A percentile compares a stretch with the other conserved stretches of the same genome.
phyloP scores from a whole-genome alignment of 2,888 invertebrate species.

The Brachylomia viminalis region DNA sequence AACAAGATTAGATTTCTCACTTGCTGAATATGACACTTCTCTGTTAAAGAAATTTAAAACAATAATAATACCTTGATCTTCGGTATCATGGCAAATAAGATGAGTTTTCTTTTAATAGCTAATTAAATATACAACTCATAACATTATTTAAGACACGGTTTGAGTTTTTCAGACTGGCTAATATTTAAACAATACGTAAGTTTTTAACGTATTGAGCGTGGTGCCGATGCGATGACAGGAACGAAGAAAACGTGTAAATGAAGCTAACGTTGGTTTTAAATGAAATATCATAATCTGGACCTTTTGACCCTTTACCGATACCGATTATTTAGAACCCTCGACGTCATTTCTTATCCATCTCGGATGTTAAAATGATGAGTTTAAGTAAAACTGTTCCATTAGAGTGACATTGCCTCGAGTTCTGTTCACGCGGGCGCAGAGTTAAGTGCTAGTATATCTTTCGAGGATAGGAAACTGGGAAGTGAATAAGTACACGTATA shows the following conservation, averaged over 20 bases:
- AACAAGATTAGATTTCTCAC: too few relatives aligned
- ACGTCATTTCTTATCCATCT: conserved; percentile 18
- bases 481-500: conserved; percentile 48
- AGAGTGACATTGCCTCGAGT: conserved; percentile 38
- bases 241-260: not conserved
- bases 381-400: conserved; percentile 47
- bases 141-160: too few relatives aligned
- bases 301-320: not conserved
- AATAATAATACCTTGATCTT: too few relatives aligned
- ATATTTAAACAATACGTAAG: too few relatives aligned
- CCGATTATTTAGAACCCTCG: not conserved
- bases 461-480: conserved; percentile 33
- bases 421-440: conserved; percentile 38
- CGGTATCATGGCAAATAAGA: too few relatives aligned
- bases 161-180: too few relatives aligned
- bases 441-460: conserved; percentile 55
- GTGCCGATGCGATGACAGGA: too few relatives aligned
- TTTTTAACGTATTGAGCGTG: too few relatives aligned
- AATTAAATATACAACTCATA: too few relatives aligned
- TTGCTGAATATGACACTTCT: too few relatives aligned
- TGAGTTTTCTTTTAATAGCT: too few relatives aligned
- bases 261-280: not conserved
- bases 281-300: not conserved
- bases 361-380: conserved; percentile 36
- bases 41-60: too few relatives aligned